Evolutionary conservation across 2,888 invertebrate genomes (phyloP), one percentile per base, ranked within the genome.

Genomic region (Stenodema calcarata): DNA sequence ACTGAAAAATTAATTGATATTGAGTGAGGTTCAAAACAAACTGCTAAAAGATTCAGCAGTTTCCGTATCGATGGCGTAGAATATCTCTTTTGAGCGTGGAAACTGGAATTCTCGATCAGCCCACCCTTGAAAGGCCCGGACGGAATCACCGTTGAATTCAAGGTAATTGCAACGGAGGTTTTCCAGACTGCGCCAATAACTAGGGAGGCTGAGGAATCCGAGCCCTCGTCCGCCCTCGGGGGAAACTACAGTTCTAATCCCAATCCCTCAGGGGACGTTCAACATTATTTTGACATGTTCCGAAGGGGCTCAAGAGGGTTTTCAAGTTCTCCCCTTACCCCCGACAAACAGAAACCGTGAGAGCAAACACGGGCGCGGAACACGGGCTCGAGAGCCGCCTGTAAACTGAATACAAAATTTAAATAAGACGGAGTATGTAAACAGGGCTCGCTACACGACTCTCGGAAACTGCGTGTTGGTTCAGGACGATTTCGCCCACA

Each of bases 261-360:
- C 73, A 84, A 84, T 84, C 84, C 84, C 84, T 44, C 44, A 12
- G 47, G 84, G 75, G 44, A 70, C 84, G 75, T 54, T 84, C 75
- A 84, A 84, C 84, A 84, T 84, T 54, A 80, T 80, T 80, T 80
- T 80, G 80, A 80, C 80, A 54, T 80, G 80, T 80, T 80, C 35
- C 30, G 73, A 75, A 41, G 73, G n/a, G 73, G 30, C 41, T 41
- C 35, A 28, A 75, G 23, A 23, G 23, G 62, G 62, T 18, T 23
- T 62, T 62, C 62, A 62, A 62, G 62, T 62, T 62, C 62, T 62
- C 62, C 62, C 62, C 23, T 23, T 0, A 9, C 62, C 62, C 50
- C n/a, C 50, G 0, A 9, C 27, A 0, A 11, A 23, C 9, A n/a
- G 7, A 23, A 62, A 23, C 62, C 62, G 62, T 62, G 62, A 23